Conservation (phyloP, 2,113 vertebrate species). For the Clinocottus analis region DNA sequence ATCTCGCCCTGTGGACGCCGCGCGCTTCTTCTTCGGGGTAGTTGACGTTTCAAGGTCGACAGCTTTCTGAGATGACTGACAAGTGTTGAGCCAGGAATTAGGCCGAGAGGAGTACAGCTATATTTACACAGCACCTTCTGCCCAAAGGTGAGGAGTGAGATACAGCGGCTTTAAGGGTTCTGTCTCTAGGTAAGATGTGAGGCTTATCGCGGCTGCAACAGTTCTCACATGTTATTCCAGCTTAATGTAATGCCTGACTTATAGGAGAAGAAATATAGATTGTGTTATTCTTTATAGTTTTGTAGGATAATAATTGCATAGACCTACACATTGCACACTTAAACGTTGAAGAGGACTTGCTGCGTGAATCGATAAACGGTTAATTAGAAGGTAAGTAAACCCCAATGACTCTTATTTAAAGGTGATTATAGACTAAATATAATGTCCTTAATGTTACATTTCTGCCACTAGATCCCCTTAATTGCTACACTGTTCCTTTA, state of each 20-base stretch:
- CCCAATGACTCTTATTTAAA: background rate
- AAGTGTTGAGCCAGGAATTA: conserved; percentile 22
- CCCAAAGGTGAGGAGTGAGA: conserved; percentile 3
- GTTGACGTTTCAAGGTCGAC: conserved; percentile 2
- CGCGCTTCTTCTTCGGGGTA: background rate
- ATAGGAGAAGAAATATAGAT: background rate
- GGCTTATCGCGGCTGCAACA: conserved; percentile 29
- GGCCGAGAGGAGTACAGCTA: conserved; percentile 6
- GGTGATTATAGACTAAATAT: too few relatives aligned
- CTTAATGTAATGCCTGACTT: background rate
- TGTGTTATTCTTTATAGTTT: background rate
- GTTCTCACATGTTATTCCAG: conserved; percentile 1
- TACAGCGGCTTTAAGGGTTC: background rate
- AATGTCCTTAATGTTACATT: too few relatives aligned
- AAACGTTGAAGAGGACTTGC: background rate
- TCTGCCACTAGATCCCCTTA: too few relatives aligned
- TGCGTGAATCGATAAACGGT: too few relatives aligned
- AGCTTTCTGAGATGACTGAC: conserved; percentile 28
- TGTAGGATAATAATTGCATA: background rate
- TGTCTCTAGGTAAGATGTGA: background rate
- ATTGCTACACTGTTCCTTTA: too few relatives aligned
- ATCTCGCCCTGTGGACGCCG: background rate
- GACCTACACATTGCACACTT: background rate
- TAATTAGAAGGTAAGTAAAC: background rate
- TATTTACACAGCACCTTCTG: background rate